A percentile compares a stretch with the other conserved stretches of the same genome.
Evolutionary conservation across 2,113 vertebrate species (phyloP).

Genomic region (Progne subis): DNA sequence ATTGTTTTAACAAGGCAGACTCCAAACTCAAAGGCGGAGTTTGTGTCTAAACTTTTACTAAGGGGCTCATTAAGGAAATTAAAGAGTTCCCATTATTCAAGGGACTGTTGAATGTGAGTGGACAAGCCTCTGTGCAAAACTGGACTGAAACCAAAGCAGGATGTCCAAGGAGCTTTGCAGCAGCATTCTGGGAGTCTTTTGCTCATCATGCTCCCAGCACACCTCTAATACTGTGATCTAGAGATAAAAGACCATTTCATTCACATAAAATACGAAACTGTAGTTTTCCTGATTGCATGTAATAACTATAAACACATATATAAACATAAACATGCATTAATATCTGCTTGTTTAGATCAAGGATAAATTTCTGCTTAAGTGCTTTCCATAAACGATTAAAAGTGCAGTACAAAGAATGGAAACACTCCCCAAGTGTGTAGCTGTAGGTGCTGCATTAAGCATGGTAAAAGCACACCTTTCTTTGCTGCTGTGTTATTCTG

Average conservation of each 20-base stretch:
- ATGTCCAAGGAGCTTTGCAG: not conserved
- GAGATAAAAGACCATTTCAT: not conserved
- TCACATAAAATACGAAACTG: not conserved
- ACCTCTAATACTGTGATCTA: not conserved
- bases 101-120: too few relatives aligned
- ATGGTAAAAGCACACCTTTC: not conserved
- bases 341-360: not conserved
- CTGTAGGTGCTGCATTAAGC: not conserved
- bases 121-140: not conserved
- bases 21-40: too few relatives aligned
- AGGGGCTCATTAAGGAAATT: too few relatives aligned
- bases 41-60: too few relatives aligned
- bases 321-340: not conserved
- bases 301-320: not conserved
- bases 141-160: not conserved
- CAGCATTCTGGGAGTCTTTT: not conserved
- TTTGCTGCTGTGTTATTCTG: slow-evolving; percentile 23
- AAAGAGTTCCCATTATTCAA: too few relatives aligned
- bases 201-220: not conserved
- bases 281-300: not conserved
- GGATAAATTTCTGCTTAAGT: not conserved
- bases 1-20: too few relatives aligned
- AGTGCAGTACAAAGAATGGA: not conserved
- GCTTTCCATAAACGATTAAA: not conserved
- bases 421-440: not conserved